Evolutionary conservation across 2,113 vertebrate genomes (phyloP), one percentile per base, ranked within the genome.

Genomic region (Myiopsitta monachus): DNA sequence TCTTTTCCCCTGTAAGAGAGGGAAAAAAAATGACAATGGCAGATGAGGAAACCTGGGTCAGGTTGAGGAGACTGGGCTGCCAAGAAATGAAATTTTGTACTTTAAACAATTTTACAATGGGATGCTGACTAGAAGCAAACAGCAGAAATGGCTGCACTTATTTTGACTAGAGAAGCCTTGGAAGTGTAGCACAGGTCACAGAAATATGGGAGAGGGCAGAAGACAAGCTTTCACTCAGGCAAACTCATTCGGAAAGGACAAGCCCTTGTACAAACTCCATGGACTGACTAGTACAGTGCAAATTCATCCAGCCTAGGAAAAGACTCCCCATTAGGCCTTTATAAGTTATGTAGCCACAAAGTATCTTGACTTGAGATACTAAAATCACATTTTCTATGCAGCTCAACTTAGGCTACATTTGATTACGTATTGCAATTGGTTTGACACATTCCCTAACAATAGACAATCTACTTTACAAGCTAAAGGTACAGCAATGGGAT

Each of bases 281-380:
- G 3, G 2, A 38, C 33, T 44, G 62, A 51, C 6, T 66, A 73
- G 15, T 8, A n/a, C 43, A 31, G n/a, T 0, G 1, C 21, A 76
- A 68, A 59, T 14, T 13, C 44, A 66, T 2, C 39, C 76, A 66
- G 3, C 21, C 61, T 67, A 23, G 2, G 1, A 26, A 36, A 51
- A 76, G 64, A 24, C 8, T 64, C 15, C 36, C 27, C 55, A 21
- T 24, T 3, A 49, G 46, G 31, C 80, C 52, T 74, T 44, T 59
- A 57, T 4, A 26, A 47, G 18, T 16, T 44, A 62, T 27, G 46
- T 2, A 83, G 47, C 47, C 63, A 87, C 43, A 10, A 43, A 44
- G 39, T n/a, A 62, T 44, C 51, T 44, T 73, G 10, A 52, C 16
- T 30, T 69, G 21, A 47, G 24, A 7, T 5, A 16, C 12, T 14